Conservation (phyloP, 2,113 vertebrate genomes). For the Myotis brandtii region DNA sequence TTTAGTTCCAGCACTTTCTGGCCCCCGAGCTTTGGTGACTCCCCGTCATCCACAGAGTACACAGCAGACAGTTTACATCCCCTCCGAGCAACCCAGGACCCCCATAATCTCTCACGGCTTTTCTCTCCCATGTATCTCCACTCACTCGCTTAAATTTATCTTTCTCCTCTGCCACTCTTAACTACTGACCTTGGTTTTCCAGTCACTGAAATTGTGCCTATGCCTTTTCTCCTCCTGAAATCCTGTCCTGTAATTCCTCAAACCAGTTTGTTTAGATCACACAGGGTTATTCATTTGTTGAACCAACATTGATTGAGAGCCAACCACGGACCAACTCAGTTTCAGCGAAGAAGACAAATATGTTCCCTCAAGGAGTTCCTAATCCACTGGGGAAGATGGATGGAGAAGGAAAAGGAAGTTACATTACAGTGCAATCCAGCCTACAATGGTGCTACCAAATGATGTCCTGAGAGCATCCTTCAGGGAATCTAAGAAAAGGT, state of each 20-base stretch:
- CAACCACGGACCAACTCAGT: not conserved
- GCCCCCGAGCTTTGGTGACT: not conserved
- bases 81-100: not conserved
- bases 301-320: not conserved
- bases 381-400: not conserved
- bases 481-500: not conserved
- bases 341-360: not conserved
- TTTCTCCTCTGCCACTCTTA: not conserved
- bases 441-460: not conserved
- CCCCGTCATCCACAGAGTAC: not conserved
- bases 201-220: not conserved
- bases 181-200: not conserved
- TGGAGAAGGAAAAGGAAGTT: not conserved
- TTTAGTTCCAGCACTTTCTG: not conserved
- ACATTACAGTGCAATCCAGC: not conserved
- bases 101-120: rapidly evolving
- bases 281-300: not conserved
- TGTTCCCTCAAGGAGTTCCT: not conserved
- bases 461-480: not conserved
- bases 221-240: not conserved
- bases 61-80: rapidly evolving
- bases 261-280: not conserved
- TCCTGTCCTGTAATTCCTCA: not conserved
- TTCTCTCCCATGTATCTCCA: not conserved
- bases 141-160: not conserved